Percentiles rank a stretch among this genome's conserved stretches.
These are phyloP conservation scores for Orestias chungarensis DNA, from an alignment of 2,797 vertebrate species.

Conservation along the genomic window DNA sequence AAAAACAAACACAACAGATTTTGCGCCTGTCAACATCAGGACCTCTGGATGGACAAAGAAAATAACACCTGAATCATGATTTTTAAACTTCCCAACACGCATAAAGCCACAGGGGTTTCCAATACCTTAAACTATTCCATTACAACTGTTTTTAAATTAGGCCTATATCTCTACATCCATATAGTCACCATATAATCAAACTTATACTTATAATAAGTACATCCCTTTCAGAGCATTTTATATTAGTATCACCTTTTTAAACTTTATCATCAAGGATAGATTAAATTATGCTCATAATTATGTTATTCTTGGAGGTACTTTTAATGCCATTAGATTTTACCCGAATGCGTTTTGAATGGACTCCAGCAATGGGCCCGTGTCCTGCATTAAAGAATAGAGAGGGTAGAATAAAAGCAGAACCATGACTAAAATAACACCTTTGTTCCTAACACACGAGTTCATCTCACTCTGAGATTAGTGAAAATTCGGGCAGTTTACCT, in stretches of 20 bases:
- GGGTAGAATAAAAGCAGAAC: constrained; percentile 5
- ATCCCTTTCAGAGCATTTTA: constrained; percentile 52
- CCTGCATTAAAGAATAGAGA: neutral
- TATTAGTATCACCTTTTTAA: constrained; percentile 53
- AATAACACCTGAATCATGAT: neutral
- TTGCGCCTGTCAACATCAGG: neutral
- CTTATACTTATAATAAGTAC: constrained; percentile 60
- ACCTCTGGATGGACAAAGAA: neutral
- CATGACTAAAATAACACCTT: constrained; percentile 7
- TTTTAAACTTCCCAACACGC: neutral
- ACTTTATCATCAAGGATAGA: constrained; percentile 46
- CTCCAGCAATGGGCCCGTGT: constrained; percentile 8
- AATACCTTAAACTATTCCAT: constrained; percentile 6
- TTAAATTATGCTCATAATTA: constrained; percentile 58
- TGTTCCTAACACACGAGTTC: constrained; percentile 11
- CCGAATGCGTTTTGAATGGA: constrained; percentile 29
- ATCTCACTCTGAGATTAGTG: constrained; percentile 10
- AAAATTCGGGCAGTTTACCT: constrained; percentile 22
- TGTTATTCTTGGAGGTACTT: constrained; percentile 34
- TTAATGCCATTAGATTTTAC: constrained; percentile 36
- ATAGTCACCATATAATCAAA: constrained; percentile 61
- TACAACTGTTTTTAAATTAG: constrained; percentile 38
- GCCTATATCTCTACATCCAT: constrained; percentile 30
- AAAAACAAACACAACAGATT: neutral
- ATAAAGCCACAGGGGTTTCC: constrained; percentile 5